A percentile compares a stretch with the other conserved stretches of the same genome.
These are phyloP conservation scores for Parnassius apollo DNA, from an alignment of 2,888 invertebrate genomes.

Conservation along the genomic window DNA sequence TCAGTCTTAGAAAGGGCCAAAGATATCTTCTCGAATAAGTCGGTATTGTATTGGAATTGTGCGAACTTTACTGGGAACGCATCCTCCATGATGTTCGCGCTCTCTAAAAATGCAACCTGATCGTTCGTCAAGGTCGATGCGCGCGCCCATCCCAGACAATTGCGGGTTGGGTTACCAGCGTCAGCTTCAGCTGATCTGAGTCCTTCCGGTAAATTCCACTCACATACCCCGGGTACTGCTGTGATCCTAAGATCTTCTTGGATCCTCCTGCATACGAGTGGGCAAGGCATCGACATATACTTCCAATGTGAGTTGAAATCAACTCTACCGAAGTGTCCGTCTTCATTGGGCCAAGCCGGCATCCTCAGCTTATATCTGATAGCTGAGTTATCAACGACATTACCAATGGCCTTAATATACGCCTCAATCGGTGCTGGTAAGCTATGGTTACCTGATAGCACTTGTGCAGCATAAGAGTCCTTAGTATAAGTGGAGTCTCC, in stretches of 20 bases:
- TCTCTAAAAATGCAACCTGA: conserved; percentile 2
- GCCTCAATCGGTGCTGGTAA: background rate
- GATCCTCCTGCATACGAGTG: background rate
- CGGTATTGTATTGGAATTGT: background rate
- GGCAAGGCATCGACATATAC: background rate
- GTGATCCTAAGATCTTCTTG: conserved; percentile 1
- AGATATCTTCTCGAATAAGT: background rate
- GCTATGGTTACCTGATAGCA: background rate
- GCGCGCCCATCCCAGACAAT: background rate
- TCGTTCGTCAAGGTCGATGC: background rate
- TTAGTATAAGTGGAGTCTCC: background rate
- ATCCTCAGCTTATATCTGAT: conserved; percentile 1
- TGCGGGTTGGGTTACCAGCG: background rate
- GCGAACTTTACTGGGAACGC: background rate
- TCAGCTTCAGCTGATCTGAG: background rate
- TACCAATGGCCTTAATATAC: background rate
- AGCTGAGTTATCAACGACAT: background rate
- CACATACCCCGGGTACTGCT: background rate
- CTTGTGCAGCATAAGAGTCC: background rate
- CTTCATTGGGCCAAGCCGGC: background rate
- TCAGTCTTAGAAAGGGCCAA: background rate
- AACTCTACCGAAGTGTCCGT: background rate
- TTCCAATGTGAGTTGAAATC: background rate
- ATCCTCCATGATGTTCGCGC: conserved; percentile 1
- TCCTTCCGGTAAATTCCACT: background rate